These are phyloP conservation scores for Drosophila setosimentum DNA, from an alignment of 2,888 invertebrate species.

Conservation along the genomic window DNA sequence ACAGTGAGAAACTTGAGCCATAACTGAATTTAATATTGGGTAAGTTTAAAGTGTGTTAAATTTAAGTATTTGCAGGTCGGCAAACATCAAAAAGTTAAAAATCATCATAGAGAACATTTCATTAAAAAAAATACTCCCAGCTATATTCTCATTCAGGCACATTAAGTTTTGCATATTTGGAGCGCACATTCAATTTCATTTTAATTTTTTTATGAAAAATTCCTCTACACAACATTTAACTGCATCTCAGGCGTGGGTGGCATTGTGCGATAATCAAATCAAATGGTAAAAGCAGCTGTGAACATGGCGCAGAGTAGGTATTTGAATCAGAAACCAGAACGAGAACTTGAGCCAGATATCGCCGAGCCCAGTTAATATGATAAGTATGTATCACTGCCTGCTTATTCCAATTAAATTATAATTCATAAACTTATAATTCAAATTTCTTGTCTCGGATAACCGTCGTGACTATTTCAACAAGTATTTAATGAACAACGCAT, in stretches of 20 bases:
- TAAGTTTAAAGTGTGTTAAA: constrained; percentile 30
- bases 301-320: constrained; percentile 18
- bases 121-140: neutral
- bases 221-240: constrained; percentile 46
- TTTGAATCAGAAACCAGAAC: constrained; percentile 2
- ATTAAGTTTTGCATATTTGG: constrained; percentile 26
- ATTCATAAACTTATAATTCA: constrained; percentile 50
- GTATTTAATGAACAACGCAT: constrained; percentile 43
- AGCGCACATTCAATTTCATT: constrained; percentile 19
- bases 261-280: constrained; percentile 44
- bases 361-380: constrained; percentile 19
- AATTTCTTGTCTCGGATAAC: constrained; percentile 28
- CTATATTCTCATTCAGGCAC: constrained; percentile 18
- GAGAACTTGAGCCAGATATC: constrained; percentile 18
- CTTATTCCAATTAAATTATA: constrained; percentile 35
- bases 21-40: constrained; percentile 28
- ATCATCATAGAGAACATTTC: neutral
- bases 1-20: constrained; percentile 48
- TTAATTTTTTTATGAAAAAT: constrained; percentile 51
- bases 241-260: constrained; percentile 38
- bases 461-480: constrained; percentile 11
- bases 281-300: constrained; percentile 51
- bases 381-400: constrained; percentile 25
- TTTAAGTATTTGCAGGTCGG: neutral
- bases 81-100: neutral